phyloP scores from a whole-genome alignment of 2,797 vertebrate genomes.

The Rhinogobio ventralis region DNA sequence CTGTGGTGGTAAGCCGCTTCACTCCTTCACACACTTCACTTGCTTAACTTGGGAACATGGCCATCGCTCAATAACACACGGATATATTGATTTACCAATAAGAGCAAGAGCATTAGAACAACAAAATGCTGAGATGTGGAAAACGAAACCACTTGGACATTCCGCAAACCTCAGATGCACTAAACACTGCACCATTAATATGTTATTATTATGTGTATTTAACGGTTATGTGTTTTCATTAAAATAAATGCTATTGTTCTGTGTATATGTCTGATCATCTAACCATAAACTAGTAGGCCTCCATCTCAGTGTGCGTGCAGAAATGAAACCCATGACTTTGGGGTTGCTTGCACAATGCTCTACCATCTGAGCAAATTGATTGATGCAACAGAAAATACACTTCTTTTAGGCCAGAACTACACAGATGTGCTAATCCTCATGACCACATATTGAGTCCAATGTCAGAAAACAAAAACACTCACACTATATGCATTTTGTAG shows the following conservation, averaged over 20 bases:
- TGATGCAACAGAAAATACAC: neutral
- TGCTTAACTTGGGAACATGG: slow-evolving; percentile 12
- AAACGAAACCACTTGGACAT: slow-evolving; percentile 12
- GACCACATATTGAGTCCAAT: neutral
- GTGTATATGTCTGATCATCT: neutral
- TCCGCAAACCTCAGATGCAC: slow-evolving; percentile 1
- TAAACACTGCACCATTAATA: slow-evolving; percentile 15
- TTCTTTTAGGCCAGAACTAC: neutral
- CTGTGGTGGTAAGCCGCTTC: neutral
- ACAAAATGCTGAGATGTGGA: slow-evolving; percentile 17
- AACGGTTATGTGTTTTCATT: neutral
- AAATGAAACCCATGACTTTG: neutral
- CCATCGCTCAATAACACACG: slow-evolving; percentile 4
- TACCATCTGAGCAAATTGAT: neutral
- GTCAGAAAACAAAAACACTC: neutral
- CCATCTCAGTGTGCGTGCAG: too few species aligned
- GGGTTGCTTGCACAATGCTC: neutral
- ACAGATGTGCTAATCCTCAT: neutral
- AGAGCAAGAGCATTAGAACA: slow-evolving; percentile 16
- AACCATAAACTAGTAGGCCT: neutral
- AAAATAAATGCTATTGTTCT: neutral
- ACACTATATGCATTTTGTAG: neutral
- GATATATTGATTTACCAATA: slow-evolving; percentile 22
- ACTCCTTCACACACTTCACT: slow-evolving; percentile 1
- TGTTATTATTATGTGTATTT: slow-evolving; percentile 11